Percentiles rank a stretch among this genome's conserved stretches.
Evolutionary conservation across 2,888 invertebrate species (phyloP).

Genomic region (Camptogramma bilineatum): DNA sequence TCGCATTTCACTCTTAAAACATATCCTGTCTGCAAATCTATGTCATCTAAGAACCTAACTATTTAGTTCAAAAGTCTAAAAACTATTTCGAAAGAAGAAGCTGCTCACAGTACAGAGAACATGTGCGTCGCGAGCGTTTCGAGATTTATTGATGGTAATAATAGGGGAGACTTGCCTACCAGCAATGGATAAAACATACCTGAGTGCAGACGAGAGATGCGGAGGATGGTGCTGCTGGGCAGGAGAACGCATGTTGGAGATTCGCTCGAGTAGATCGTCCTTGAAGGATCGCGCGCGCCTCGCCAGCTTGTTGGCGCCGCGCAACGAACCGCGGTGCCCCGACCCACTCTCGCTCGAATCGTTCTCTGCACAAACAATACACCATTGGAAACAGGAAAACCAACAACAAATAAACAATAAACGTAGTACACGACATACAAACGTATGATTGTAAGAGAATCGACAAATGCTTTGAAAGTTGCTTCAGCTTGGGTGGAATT

Average conservation of each 20-base stretch:
- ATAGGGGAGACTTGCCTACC: background rate
- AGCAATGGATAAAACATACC: slow-evolving; percentile 53
- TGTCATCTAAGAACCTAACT: background rate
- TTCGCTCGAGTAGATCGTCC: slow-evolving; percentile 95
- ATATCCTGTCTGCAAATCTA: background rate
- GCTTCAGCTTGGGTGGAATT: too few species aligned
- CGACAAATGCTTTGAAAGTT: background rate
- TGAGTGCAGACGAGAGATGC: slow-evolving; percentile 77
- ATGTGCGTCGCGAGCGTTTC: too few species aligned
- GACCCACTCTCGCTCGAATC: slow-evolving; percentile 85
- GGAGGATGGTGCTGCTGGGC: slow-evolving; percentile 84
- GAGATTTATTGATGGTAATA: too few species aligned
- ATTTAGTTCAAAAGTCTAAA: background rate
- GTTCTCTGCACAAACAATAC: slow-evolving; percentile 65
- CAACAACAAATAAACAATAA: too few species aligned
- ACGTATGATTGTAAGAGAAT: background rate
- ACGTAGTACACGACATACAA: background rate
- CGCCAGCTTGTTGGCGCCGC: slow-evolving; percentile 93
- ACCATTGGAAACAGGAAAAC: slow-evolving; percentile 22
- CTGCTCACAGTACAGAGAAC: too few species aligned
- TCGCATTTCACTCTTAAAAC: background rate
- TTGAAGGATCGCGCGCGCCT: slow-evolving; percentile 95
- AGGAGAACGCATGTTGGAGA: slow-evolving; percentile 95
- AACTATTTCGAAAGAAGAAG: background rate
- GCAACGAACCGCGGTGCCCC: slow-evolving; percentile 91